Conservation (phyloP, 2,797 vertebrate species). For the Pangasius sanitwongsei region DNA sequence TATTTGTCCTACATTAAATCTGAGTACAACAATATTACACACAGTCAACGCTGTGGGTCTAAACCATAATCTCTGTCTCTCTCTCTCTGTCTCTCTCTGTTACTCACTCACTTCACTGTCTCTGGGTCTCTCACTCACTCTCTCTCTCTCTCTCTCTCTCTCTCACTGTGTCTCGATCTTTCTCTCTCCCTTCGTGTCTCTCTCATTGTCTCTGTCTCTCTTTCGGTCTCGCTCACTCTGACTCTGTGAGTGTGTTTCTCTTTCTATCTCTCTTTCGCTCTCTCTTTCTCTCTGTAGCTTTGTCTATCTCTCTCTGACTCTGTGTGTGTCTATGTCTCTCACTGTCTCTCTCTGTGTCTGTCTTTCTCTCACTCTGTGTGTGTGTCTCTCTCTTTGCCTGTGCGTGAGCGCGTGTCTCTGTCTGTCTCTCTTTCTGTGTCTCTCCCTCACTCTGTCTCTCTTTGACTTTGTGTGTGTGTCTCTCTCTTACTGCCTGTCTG, state of each 20-base stretch:
- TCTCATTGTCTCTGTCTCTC: not conserved
- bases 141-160: not conserved
- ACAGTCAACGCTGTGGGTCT: slow-evolving; percentile 3
- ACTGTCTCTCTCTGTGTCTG: not conserved
- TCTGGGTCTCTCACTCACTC: not conserved
- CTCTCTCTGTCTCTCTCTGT: not conserved
- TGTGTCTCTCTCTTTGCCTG: not conserved
- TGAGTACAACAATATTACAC: not conserved
- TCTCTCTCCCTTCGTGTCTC: not conserved
- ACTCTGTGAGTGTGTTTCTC: not conserved
- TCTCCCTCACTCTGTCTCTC: not conserved
- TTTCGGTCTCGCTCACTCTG: not conserved
- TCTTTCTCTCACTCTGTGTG: not conserved
- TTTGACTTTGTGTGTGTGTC: not conserved
- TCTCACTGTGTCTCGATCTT: not conserved
- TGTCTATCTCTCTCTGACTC: not conserved
- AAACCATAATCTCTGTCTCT: not conserved
- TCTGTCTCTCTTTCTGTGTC: not conserved
- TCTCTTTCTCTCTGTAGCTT: not conserved
- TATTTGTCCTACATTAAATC: not conserved
- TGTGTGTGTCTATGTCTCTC: not conserved
- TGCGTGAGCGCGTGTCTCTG: not conserved
- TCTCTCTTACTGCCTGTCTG: not conserved
- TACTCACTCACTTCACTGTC: not conserved
- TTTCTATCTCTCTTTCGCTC: not conserved